A percentile compares a stretch with the other conserved stretches of the same genome.
These are phyloP conservation scores for Apostichopus leukothele DNA, from an alignment of 53 echinoderm and acorn worm species.

Conservation along the genomic window DNA sequence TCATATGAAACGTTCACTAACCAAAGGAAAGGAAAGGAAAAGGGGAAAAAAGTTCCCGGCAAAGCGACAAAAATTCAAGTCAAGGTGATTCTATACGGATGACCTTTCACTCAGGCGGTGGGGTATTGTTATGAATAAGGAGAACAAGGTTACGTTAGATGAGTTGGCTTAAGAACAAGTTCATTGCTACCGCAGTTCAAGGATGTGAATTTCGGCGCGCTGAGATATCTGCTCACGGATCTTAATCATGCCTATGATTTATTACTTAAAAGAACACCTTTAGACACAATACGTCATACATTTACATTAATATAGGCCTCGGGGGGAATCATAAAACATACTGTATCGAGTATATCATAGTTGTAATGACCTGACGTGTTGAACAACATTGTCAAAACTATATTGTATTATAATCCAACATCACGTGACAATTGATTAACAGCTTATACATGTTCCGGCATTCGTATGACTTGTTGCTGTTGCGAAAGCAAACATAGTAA, in stretches of 20 bases:
- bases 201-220: background rate
- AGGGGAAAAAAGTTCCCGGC: background rate
- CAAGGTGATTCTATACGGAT: conserved; percentile 34
- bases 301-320: background rate
- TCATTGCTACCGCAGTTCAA: conserved; percentile 5
- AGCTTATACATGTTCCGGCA: too few species aligned
- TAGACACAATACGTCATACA: background rate
- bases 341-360: too few species aligned
- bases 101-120: conserved; percentile 1
- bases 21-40: too few species aligned
- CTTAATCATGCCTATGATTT: background rate
- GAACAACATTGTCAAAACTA: too few species aligned
- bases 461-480: too few species aligned
- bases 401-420: too few species aligned
- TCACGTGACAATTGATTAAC: too few species aligned
- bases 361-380: too few species aligned
- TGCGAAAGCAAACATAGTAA: too few species aligned
- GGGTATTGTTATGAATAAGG: conserved; percentile 28
- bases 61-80: conserved; percentile 32
- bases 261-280: background rate
- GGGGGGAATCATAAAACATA: background rate
- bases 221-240: background rate
- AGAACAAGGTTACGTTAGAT: conserved; percentile 15
- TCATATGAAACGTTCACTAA: too few species aligned
- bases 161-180: conserved; percentile 20